A percentile compares a stretch with the other conserved stretches of the same genome.
Evolutionary conservation across 2,797 vertebrate species (phyloP).

Genomic region (Pseudochaenichthys georgianus): DNA sequence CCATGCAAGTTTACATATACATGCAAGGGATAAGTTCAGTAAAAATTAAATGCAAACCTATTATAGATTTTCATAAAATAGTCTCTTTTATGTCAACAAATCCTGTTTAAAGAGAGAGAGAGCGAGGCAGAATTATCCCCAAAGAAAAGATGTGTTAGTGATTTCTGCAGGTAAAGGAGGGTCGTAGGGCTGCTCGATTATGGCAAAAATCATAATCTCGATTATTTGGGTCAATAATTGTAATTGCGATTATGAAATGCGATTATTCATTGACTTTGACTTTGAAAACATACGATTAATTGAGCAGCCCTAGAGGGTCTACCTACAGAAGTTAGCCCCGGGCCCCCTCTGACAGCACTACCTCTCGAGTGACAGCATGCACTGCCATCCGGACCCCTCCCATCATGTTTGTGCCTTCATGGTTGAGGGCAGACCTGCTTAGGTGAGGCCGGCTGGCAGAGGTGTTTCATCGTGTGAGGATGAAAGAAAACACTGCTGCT

Average conservation of each 20-base stretch:
- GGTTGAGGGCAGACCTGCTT: conserved; percentile 40
- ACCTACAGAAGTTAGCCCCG: conserved; percentile 43
- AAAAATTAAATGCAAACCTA: not conserved
- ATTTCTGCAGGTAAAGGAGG: conserved; percentile 19
- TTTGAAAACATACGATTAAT: no score
- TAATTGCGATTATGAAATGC: no score
- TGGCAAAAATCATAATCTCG: no score
- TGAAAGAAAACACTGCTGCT: conserved; percentile 7
- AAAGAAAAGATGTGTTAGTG: conserved; percentile 4
- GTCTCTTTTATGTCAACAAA: not conserved
- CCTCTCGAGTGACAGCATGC: conserved; percentile 20
- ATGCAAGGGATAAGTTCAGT: no score
- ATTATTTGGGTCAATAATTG: no score
- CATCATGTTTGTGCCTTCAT: conserved; percentile 52
- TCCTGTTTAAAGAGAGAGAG: not conserved
- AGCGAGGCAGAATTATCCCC: conserved; percentile 2
- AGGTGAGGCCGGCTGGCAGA: conserved; percentile 48
- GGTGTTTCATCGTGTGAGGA: conserved; percentile 15
- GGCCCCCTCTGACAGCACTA: not conserved
- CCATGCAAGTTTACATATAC: not conserved
- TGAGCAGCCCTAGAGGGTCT: conserved; percentile 1
- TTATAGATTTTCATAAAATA: not conserved
- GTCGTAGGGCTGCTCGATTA: not conserved
- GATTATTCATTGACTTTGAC: no score
- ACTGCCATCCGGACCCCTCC: conserved; percentile 18